Evolutionary conservation across 92 coral and sea anemone species (phyloP).

Genomic region (Actinernus sp.): DNA sequence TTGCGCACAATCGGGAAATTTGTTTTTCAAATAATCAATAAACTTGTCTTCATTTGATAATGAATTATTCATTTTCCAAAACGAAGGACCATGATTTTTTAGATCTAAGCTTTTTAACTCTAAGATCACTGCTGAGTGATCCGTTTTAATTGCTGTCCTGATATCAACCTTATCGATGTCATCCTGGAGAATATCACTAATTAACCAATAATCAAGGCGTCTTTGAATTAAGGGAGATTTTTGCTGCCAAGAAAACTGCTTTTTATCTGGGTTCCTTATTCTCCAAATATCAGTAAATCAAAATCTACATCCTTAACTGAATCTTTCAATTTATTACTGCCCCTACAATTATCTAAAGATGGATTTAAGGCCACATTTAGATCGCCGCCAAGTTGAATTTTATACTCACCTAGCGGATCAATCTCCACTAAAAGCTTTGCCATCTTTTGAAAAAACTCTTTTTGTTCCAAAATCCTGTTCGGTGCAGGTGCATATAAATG

Average conservation of each 20-base stretch:
- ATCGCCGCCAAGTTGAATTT: too few species aligned
- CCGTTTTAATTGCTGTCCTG: conserved; percentile 15
- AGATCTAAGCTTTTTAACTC: conserved; percentile 7
- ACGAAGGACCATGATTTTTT: conserved; percentile 21
- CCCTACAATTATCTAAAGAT: conserved; percentile 37
- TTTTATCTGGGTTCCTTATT: conserved; percentile 22
- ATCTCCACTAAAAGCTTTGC: too few species aligned
- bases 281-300: conserved; percentile 55
- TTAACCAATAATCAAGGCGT: conserved; percentile 33
- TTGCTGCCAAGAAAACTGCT: conserved; percentile 52
- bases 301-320: conserved; percentile 15
- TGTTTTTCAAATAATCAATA: too few species aligned
- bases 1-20: too few species aligned
- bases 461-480: too few species aligned
- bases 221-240: conserved; percentile 33
- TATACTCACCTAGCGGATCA: too few species aligned
- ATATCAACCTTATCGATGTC: conserved; percentile 30
- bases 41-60: conserved; percentile 25
- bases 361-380: conserved; percentile 25
- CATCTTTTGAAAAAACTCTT: too few species aligned
- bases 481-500: conserved; percentile 36
- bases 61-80: conserved; percentile 47
- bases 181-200: conserved; percentile 20
- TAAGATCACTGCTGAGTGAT: conserved; percentile 24
- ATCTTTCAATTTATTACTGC: conserved; percentile 15